These are phyloP conservation scores for Entomyzon cyanotis DNA, from an alignment of 2,113 vertebrate genomes.

Conservation along the genomic window DNA sequence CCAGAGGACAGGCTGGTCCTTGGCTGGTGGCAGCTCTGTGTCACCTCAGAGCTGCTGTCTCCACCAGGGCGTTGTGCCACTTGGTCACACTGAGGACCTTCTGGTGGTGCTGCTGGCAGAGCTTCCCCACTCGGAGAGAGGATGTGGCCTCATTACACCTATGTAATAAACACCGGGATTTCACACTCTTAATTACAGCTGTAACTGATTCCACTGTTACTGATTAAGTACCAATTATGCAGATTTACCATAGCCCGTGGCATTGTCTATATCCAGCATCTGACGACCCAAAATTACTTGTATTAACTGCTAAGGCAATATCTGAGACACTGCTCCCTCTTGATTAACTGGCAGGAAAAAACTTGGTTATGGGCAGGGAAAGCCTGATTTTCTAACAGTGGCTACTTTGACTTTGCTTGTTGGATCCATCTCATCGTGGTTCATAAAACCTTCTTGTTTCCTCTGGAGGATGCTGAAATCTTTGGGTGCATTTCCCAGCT, in stretches of 20 bases:
- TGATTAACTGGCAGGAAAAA: not conserved
- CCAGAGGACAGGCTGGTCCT: not conserved
- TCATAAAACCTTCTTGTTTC: not conserved
- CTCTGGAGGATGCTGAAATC: not conserved
- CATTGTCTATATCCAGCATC: not conserved
- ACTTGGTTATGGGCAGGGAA: not conserved
- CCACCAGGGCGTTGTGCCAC: no score
- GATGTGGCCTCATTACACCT: not conserved
- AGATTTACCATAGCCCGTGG: slow-evolving; percentile 6
- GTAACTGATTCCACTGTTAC: not conserved
- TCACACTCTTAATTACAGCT: not conserved
- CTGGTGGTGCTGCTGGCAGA: not conserved
- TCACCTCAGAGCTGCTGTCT: not conserved
- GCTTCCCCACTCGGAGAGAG: not conserved
- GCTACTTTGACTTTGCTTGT: not conserved
- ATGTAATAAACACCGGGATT: not conserved
- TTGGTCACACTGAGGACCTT: not conserved
- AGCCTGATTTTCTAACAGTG: not conserved
- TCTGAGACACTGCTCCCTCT: not conserved
- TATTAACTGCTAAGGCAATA: not conserved
- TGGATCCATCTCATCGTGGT: not conserved
- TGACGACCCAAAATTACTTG: not conserved
- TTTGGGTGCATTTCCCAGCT: not conserved
- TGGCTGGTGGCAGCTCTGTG: not conserved
- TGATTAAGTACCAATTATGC: slow-evolving; percentile 6